Evolutionary conservation across 2,888 invertebrate species (phyloP), one percentile per base, ranked within the genome.

Genomic region (Pseudoips prasinana): DNA sequence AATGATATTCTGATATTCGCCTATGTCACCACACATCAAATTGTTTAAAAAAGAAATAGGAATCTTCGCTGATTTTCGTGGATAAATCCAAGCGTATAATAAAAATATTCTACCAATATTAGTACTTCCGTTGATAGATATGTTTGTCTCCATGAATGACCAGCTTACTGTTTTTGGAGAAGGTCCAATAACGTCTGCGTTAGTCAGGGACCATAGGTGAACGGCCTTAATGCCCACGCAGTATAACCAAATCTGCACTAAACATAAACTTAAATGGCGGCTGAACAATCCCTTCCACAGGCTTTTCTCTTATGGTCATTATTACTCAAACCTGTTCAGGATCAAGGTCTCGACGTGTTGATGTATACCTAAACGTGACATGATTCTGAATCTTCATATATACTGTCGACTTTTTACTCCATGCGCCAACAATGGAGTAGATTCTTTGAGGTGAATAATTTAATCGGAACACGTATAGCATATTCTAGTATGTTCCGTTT

Each of bases 181-280:
- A 66, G 58, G 60, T 75, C 76, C 82, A 78, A 79, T 68, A 58
- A 45, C 55, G 58, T 39, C 50, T 42, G 50, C 51, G 60, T 76
- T 72, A 79, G 67, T 76, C 77, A 79, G 73, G 62, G 53, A 58
- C 59, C 55, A 38, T 65, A 66, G 83, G 77, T 84, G 77, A 84
- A 85, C 63, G 83, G 56, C 75, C 82, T 64, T 53, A 55, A 51
- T 58, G 39, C 86, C 86, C 75, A 85, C 86, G 77, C 79, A 39
- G 39, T 36, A 53, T 55, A 52, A 50, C 62, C 46, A 62, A 69
- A 72, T 62, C 43, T 40, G 40, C 48, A 42, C 42, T 45, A 39
- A 41, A 49, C 50, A 41, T 28, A 40, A 43, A 64, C 63, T 54
- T 59, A 67, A 62, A 63, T 58, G 66, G 70, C 35, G 29, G 47